These are phyloP conservation scores for Luscinia luscinia DNA, from an alignment of 2,797 vertebrate genomes.

Conservation along the genomic window DNA sequence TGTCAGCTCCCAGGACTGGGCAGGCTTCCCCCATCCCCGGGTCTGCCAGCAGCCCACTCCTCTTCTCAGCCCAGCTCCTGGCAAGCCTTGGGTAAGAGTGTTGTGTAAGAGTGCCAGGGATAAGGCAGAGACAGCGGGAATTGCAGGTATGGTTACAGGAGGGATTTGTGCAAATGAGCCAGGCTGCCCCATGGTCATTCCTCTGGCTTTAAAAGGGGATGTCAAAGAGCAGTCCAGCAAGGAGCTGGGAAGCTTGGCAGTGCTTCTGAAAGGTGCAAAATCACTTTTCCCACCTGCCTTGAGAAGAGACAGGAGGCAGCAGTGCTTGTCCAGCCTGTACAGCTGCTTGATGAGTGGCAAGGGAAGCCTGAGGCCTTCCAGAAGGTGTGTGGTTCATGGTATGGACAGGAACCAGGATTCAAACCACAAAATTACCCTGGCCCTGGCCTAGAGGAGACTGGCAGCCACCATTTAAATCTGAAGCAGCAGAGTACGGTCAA, in stretches of 20 bases:
- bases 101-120: not conserved
- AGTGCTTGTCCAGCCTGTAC: not conserved
- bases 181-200: not conserved
- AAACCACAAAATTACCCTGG: not conserved
- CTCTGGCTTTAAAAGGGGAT: not conserved
- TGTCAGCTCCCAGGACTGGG: not conserved
- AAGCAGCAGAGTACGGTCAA: not conserved
- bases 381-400: rapidly evolving
- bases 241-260: not conserved
- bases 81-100: not conserved
- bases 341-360: not conserved
- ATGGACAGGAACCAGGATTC: not conserved
- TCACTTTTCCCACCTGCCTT: not conserved
- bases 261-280: not conserved
- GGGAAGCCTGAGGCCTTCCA: not conserved
- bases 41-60: not conserved
- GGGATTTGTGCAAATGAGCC: not conserved
- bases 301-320: not conserved
- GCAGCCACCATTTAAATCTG: not conserved
- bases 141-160: not conserved
- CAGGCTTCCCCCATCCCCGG: rapidly evolving
- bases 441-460: not conserved
- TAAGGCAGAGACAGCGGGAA: not conserved
- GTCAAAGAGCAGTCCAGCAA: not conserved
- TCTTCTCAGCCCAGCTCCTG: not conserved